A percentile compares a stretch with the other conserved stretches of the same genome.
Evolutionary conservation across 2,113 vertebrate genomes (phyloP).

Genomic region (Tympanuchus pallidicinctus): DNA sequence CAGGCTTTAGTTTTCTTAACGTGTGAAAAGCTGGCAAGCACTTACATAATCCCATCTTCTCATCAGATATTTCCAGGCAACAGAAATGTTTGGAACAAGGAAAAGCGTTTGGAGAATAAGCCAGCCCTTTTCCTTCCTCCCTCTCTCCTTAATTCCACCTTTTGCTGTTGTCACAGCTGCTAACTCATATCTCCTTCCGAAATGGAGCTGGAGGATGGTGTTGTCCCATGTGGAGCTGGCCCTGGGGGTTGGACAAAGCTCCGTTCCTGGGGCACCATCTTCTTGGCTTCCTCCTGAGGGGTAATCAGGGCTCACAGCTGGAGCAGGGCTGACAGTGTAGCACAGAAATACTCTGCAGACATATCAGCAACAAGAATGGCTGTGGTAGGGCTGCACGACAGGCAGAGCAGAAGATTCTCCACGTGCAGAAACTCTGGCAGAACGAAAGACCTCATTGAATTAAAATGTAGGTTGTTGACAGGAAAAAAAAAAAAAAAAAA

Average conservation of each 20-base stretch:
- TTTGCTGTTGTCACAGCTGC: not conserved
- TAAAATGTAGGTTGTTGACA: not conserved
- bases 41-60: conserved; percentile 35
- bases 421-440: not conserved
- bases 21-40: not conserved
- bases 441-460: not conserved
- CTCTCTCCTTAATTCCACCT: not conserved
- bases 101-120: not conserved
- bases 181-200: not conserved
- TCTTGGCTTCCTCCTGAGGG: not conserved
- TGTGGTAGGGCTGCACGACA: not conserved
- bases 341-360: not conserved
- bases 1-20: conserved; percentile 34
- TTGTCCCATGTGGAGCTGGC: not conserved
- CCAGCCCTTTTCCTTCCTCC: not conserved
- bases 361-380: accelerated
- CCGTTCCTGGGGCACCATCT: not conserved
- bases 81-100: conserved; percentile 18
- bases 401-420: not conserved
- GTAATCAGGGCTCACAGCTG: not conserved
- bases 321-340: not conserved
- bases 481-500: not conserved
- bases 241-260: not conserved
- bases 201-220: not conserved
- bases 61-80: conserved; percentile 62